Evolutionary conservation across 2,888 invertebrate species (phyloP).

Genomic region (Monochamus alternatus): DNA sequence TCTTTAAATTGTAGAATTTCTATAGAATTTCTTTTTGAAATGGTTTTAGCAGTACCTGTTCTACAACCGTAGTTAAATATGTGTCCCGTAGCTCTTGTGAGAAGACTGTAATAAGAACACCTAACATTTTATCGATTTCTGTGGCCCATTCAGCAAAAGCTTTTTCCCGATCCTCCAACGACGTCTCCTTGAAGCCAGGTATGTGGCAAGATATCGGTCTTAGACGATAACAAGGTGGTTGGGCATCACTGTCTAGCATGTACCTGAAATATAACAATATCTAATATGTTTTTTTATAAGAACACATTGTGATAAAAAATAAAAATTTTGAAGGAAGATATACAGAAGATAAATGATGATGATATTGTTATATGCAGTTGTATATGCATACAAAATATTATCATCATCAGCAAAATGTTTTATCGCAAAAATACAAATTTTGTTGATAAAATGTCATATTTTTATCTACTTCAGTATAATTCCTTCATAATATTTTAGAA

Average conservation of each 20-base stretch:
- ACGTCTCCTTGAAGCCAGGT: conserved; percentile 72
- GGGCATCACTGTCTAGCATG: conserved; percentile 80
- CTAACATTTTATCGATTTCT: conserved; percentile 78
- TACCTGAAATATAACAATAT: conserved; percentile 72
- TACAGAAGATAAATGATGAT: too few species aligned
- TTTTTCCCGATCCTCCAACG: conserved; percentile 70
- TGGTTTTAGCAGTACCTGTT: conserved; percentile 74
- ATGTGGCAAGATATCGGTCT: conserved; percentile 75
- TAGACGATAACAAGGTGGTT: conserved; percentile 84
- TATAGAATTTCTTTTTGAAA: not conserved
- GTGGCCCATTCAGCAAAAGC: conserved; percentile 74
- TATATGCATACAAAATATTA: too few species aligned
- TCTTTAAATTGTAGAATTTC: not conserved
- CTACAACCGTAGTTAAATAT: conserved; percentile 86
- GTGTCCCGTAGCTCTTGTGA: conserved; percentile 85
- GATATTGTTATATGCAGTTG: too few species aligned
- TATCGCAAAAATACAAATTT: too few species aligned
- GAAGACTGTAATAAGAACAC: conserved; percentile 80
- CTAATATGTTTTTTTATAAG: too few species aligned
- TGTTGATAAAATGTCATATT: too few species aligned
- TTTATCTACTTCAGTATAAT: too few species aligned
- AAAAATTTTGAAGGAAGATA: too few species aligned
- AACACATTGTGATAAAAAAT: too few species aligned
- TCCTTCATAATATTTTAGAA: too few species aligned
- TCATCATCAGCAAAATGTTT: too few species aligned